Base-by-base conservation (phyloP, 2,113 vertebrate species). In the Cygnus buccinator region DNA sequence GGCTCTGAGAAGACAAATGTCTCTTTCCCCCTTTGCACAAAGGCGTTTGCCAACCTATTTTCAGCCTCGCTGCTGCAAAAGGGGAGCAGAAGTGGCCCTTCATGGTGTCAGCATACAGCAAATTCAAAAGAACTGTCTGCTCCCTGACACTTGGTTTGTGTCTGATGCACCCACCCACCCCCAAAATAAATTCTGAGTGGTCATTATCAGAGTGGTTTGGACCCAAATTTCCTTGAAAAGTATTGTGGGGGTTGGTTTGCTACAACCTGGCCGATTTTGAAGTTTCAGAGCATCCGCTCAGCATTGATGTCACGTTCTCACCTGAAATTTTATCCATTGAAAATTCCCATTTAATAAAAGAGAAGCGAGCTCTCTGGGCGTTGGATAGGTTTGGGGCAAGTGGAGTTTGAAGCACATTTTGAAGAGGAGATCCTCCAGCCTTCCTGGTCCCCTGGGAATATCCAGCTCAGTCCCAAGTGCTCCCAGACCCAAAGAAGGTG, bases 401-500 rank as follows among this genome's bases (percentile, higher is more conserved):
- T 31, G 62, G 21, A 31, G 7, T 29, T 63, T 0, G 46, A 0
- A 79, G 54, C 52, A 26, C 0, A 0, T 31, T 65, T 79, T 41
- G 37, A 28, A 65, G 54, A 55, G 17, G 8, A 55, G 26, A 29
- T 29, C 66, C 57, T 54, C 0, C 3, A 87, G 26, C 65, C 52
- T 11, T 67, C 70, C 61, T 1, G 1, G 21, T 57, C 84, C 4
- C 2, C 65, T 68, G 81, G 8, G 86, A 70, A 48, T 8, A 3
- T 54, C 63, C 1, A 2, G 3, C n/a, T 28, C 3, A 10, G 55
- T 62, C 50, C 65, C 59, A 61, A 13, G 3, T 7, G 52, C 29
- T 20, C 9, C 7, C 26, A 29, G 41, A 11, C 39, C 48, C 28
- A 9, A 48, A 44, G 82, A 75, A 44, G 67, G 13, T 29, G 15